Evolutionary conservation across 2,113 vertebrate species (phyloP).

Genomic region (Haliaeetus leucogaster): DNA sequence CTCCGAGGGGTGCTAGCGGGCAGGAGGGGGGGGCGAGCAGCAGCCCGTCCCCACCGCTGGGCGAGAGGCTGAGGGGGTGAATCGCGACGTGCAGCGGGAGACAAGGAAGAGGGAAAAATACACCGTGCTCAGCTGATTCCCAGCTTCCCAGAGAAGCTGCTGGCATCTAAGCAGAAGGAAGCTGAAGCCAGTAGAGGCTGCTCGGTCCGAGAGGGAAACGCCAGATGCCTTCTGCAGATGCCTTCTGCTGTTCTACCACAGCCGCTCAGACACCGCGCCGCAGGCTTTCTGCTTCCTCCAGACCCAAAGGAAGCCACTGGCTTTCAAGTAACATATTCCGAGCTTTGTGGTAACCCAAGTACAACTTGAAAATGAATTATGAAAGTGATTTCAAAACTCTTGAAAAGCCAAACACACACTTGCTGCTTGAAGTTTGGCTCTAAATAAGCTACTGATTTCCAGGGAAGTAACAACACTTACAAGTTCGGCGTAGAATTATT

Average conservation of each 20-base stretch:
- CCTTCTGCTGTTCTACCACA: neutral
- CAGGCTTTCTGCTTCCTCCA: neutral
- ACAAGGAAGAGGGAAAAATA: neutral
- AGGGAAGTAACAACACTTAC: neutral
- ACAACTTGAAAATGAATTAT: neutral
- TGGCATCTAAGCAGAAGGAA: neutral
- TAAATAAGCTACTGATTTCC: neutral
- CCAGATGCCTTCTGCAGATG: neutral
- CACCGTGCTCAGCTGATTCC: neutral
- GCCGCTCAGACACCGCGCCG: neutral
- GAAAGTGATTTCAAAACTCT: neutral
- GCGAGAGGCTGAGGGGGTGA: neutral
- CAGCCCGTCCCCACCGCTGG: neutral
- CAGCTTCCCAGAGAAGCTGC: neutral
- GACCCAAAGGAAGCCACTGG: neutral
- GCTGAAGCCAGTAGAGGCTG: neutral
- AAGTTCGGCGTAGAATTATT: neutral
- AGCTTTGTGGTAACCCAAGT: neutral
- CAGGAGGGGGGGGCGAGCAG: neutral
- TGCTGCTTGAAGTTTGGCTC: neutral
- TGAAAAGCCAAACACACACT: neutral
- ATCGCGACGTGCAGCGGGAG: fast-evolving
- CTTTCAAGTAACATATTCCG: neutral
- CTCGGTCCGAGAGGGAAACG: neutral
- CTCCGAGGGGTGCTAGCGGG: fast-evolving